Conservation (phyloP, 2,888 invertebrate species). For the Phymatocera aterrima region DNA sequence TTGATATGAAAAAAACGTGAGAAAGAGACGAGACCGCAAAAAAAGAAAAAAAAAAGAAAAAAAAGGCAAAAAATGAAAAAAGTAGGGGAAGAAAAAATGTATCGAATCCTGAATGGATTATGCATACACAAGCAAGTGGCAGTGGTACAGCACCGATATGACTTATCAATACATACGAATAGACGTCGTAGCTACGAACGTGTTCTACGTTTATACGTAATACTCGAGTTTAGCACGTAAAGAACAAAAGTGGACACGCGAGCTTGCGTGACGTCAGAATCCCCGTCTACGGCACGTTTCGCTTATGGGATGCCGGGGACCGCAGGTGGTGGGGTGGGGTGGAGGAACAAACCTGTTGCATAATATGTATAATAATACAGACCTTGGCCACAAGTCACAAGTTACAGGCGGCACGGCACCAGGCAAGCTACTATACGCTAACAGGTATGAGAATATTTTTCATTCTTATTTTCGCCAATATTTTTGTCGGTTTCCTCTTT, state of each 20-base stretch:
- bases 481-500: neutral
- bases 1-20: too few species aligned
- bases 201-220: neutral
- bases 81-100: too few species aligned
- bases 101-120: too few species aligned
- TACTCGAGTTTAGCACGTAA: neutral
- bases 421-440: neutral
- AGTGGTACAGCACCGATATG: too few species aligned
- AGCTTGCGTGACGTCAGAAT: constrained; percentile 37
- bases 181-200: neutral
- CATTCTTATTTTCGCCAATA: neutral
- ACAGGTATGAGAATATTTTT: neutral
- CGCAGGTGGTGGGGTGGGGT: too few species aligned
- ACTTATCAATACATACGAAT: neutral
- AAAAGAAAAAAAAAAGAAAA: too few species aligned
- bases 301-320: too few species aligned
- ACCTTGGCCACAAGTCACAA: constrained; percentile 37
- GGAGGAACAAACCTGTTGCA: constrained; percentile 38
- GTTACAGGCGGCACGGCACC: constrained; percentile 26
- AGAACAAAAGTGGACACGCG: constrained; percentile 30
- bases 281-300: constrained; percentile 29
- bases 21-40: too few species aligned
- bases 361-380: constrained; percentile 18
- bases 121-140: too few species aligned
- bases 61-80: too few species aligned